Conservation (phyloP, 37 sponge, comb jelly and placozoan species). For the Corticium candelabrum region DNA sequence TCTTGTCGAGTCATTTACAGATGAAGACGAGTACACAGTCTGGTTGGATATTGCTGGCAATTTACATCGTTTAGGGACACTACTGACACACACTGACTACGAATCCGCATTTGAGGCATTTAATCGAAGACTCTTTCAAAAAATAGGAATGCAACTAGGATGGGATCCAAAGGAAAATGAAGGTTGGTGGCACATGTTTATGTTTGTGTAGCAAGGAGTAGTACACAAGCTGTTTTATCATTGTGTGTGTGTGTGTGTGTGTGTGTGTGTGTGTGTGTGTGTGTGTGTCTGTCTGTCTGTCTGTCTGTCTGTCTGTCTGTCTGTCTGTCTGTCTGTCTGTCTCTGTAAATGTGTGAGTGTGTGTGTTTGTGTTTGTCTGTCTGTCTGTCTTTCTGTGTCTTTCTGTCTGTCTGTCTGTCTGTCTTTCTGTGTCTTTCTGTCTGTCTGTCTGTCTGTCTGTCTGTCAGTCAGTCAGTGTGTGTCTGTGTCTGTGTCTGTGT, state of each 20-base stretch:
- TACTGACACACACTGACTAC: slow-evolving; percentile 52
- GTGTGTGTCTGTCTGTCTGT: no score
- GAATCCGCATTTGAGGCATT: slow-evolving; percentile 48
- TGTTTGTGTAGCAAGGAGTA: neutral
- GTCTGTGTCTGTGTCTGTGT: no score
- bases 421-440: neutral
- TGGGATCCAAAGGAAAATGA: slow-evolving; percentile 71
- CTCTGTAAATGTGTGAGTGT: neutral
- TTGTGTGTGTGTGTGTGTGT: neutral
- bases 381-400: neutral
- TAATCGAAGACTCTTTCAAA: slow-evolving; percentile 36
- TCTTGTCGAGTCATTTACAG: slow-evolving; percentile 37
- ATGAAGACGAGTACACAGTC: slow-evolving; percentile 78
- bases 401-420: no score
- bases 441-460: neutral
- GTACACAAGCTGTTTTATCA: neutral
- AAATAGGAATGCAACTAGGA: slow-evolving; percentile 31
- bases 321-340: no score
- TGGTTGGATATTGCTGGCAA: slow-evolving; percentile 50
- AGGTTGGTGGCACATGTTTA: slow-evolving; percentile 1
- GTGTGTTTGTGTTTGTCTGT: neutral
- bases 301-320: no score
- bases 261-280: no score
- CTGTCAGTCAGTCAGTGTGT: no score
- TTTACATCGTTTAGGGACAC: slow-evolving; percentile 12